Evolutionary conservation across 2,113 vertebrate genomes (phyloP).

Genomic region (Psammodynastes pulverulentus): DNA sequence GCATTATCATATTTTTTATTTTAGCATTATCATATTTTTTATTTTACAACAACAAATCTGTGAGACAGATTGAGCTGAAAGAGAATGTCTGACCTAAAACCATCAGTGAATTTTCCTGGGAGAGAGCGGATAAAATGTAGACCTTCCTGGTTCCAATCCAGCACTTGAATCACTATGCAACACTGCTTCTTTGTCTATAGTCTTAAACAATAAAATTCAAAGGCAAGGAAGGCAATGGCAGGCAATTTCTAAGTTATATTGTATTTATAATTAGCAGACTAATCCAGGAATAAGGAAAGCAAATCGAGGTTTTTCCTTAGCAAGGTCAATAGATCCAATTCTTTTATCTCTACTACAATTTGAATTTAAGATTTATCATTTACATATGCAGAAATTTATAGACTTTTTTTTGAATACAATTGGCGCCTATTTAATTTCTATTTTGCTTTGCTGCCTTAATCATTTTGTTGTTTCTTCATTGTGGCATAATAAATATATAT

Average conservation of each 20-base stretch:
- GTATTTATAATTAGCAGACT: background rate
- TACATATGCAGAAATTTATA: background rate
- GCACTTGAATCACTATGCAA: background rate
- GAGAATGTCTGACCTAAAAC: background rate
- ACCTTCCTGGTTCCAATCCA: background rate
- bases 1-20: background rate
- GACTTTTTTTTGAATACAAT: background rate
- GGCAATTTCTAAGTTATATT: background rate
- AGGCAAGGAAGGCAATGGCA: background rate
- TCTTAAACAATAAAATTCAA: background rate
- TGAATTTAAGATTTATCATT: background rate
- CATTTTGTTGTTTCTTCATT: background rate
- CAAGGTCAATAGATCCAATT: background rate
- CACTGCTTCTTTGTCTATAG: background rate
- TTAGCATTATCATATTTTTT: background rate
- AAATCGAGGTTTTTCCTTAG: background rate
- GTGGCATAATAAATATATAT: background rate
- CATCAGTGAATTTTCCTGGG: background rate
- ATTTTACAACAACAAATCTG: background rate
- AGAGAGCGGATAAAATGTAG: background rate
- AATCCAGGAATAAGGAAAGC: background rate
- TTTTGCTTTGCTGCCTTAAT: background rate
- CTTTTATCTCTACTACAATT: background rate
- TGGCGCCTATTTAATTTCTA: background rate
- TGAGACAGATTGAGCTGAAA: background rate